Evolutionary conservation across 1,140 invertebrate genomes (phyloP).

Genomic region (Halesus radiatus): DNA sequence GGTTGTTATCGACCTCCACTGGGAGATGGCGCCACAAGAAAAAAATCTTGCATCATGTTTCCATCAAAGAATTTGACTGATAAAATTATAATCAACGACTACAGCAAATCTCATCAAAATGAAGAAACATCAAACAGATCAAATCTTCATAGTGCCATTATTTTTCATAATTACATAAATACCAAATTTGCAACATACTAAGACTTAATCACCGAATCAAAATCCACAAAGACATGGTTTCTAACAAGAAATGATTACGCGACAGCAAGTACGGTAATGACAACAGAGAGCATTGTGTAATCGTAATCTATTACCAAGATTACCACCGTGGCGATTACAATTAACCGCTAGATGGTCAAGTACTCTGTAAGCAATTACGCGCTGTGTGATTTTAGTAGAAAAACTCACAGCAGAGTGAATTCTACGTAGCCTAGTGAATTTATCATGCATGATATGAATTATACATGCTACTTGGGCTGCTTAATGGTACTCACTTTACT

Average conservation of each 20-base stretch:
- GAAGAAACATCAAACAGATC: too few species aligned
- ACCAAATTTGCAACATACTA: constrained; percentile 3
- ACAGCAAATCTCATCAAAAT: too few species aligned
- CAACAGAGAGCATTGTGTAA: neutral
- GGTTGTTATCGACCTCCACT: too few species aligned
- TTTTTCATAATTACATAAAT: constrained; percentile 1
- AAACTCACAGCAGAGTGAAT: neutral
- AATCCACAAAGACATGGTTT: neutral
- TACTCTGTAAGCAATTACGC: constrained; percentile 29
- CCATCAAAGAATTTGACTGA: too few species aligned
- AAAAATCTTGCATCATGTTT: too few species aligned
- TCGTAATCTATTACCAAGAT: neutral
- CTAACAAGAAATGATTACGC: neutral
- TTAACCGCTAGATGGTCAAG: constrained; percentile 32
- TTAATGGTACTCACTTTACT: constrained; percentile 4
- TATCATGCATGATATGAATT: constrained; percentile 15
- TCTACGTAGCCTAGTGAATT: neutral
- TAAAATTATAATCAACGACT: too few species aligned
- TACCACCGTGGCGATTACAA: constrained; percentile 9
- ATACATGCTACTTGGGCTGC: neutral
- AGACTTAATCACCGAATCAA: constrained; percentile 3
- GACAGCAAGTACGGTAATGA: neutral
- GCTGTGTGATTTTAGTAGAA: neutral
- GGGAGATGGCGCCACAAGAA: too few species aligned
- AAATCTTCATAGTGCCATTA: too few species aligned